phyloP scores from a whole-genome alignment of 2,888 invertebrate species.

The Calephelis perditalis region DNA sequence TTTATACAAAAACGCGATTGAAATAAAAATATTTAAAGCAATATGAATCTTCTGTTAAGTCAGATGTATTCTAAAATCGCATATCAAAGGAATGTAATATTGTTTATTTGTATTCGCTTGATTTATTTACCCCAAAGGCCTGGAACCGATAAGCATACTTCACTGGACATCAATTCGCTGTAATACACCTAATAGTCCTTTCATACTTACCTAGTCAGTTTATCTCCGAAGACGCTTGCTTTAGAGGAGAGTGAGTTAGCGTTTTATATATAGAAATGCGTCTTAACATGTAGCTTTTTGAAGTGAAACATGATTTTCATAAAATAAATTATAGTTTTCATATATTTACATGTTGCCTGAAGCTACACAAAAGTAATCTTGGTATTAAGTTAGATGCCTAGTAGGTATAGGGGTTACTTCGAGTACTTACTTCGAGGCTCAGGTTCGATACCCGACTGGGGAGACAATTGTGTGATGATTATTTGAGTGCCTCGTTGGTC shows the following conservation, averaged over 20 bases:
- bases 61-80: slow-evolving; percentile 4
- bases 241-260: background rate
- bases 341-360: too few species aligned
- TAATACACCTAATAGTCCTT: slow-evolving; percentile 21
- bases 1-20: background rate
- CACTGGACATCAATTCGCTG: slow-evolving; percentile 31
- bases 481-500: too few species aligned
- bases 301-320: too few species aligned
- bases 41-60: background rate
- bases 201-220: slow-evolving; percentile 12
- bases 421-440: too few species aligned
- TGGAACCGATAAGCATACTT: slow-evolving; percentile 31
- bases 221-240: slow-evolving; percentile 4
- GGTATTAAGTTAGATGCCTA: too few species aligned
- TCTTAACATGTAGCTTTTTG: too few species aligned
- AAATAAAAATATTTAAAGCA: background rate
- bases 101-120: slow-evolving; percentile 24
- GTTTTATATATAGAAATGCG: slow-evolving; percentile 2
- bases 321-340: too few species aligned
- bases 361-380: too few species aligned
- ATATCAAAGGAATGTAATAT: slow-evolving; percentile 16
- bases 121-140: slow-evolving; percentile 24
- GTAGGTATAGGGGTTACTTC: too few species aligned
- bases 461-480: too few species aligned
- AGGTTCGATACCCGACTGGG: too few species aligned